These are phyloP conservation scores for Spondyliosoma cantharus DNA, from an alignment of 2,797 vertebrate genomes.

Conservation along the genomic window DNA sequence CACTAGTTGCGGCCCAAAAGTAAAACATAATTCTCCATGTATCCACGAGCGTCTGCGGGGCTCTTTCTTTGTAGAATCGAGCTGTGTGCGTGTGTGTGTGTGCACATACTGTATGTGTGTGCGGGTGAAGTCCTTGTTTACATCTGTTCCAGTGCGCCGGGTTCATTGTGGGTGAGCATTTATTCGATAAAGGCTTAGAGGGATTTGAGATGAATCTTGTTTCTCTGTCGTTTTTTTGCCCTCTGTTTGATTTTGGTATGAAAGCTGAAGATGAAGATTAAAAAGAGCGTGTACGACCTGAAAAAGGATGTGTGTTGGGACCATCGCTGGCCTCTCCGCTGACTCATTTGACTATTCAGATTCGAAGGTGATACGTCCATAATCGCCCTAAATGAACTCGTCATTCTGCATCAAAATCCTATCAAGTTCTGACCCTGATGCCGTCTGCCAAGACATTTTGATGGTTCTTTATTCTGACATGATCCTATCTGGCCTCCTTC, in stretches of 20 bases:
- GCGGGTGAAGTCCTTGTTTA: slow-evolving; percentile 58
- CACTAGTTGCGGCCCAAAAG: not conserved
- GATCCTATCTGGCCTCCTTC: not conserved
- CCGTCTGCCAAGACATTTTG: not conserved
- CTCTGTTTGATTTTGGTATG: slow-evolving; percentile 57
- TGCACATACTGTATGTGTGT: not conserved
- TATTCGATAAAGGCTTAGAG: slow-evolving; percentile 73
- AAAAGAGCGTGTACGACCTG: slow-evolving; percentile 21
- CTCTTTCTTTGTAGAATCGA: slow-evolving; percentile 19
- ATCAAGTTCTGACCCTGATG: slow-evolving; percentile 22
- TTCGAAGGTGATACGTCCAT: slow-evolving; percentile 39
- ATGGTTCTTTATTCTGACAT: slow-evolving; percentile 4
- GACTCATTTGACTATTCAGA: slow-evolving; percentile 54
- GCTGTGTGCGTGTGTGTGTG: not conserved
- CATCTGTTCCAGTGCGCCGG: slow-evolving; percentile 58
- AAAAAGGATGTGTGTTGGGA: slow-evolving; percentile 20
- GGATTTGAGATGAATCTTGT: slow-evolving; percentile 72
- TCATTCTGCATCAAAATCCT: slow-evolving; percentile 37
- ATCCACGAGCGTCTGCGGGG: not conserved
- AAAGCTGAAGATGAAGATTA: slow-evolving; percentile 56
- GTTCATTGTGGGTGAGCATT: slow-evolving; percentile 64
- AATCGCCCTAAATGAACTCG: slow-evolving; percentile 48
- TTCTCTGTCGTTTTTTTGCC: slow-evolving; percentile 52
- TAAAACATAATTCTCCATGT: not conserved
- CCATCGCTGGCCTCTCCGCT: slow-evolving; percentile 26